Conservation (phyloP, 2,113 vertebrate genomes). For the Sturnus vulgaris region DNA sequence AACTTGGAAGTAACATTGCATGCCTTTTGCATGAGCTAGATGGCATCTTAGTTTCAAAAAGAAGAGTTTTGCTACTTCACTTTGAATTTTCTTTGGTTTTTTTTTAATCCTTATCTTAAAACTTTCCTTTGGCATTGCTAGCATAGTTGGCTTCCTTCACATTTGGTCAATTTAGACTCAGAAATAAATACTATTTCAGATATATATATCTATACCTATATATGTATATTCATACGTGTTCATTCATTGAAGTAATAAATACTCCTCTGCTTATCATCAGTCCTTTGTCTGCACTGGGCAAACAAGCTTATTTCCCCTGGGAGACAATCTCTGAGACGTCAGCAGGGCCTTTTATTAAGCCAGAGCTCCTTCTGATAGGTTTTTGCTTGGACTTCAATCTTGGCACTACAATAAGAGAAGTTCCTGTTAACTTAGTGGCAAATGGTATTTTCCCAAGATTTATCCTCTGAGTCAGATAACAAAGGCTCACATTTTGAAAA, state of each 20-base stretch:
- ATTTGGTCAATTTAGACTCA: neutral
- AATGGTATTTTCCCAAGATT: neutral
- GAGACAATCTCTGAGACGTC: neutral
- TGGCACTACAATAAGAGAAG: neutral
- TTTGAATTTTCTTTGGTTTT: neutral
- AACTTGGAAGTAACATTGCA: slow-evolving; percentile 9
- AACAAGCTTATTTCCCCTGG: neutral
- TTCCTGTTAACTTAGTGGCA: neutral
- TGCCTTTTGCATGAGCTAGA: slow-evolving; percentile 30
- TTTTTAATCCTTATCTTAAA: neutral
- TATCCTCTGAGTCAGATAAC: neutral
- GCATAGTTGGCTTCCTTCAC: neutral
- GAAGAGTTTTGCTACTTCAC: neutral
- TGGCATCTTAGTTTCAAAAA: slow-evolving; percentile 1
- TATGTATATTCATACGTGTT: too few relatives aligned
- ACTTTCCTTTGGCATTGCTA: neutral
- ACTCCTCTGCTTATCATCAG: neutral
- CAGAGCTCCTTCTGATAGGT: neutral
- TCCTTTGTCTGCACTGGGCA: neutral
- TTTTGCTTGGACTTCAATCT: neutral
- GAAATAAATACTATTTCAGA: neutral
- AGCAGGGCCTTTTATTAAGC: neutral
- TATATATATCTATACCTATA: neutral
- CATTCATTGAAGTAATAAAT: neutral
- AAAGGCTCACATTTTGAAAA: neutral